Evolutionary conservation across 1,140 invertebrate genomes (phyloP).

Genomic region (Gryllus bimaculatus): DNA sequence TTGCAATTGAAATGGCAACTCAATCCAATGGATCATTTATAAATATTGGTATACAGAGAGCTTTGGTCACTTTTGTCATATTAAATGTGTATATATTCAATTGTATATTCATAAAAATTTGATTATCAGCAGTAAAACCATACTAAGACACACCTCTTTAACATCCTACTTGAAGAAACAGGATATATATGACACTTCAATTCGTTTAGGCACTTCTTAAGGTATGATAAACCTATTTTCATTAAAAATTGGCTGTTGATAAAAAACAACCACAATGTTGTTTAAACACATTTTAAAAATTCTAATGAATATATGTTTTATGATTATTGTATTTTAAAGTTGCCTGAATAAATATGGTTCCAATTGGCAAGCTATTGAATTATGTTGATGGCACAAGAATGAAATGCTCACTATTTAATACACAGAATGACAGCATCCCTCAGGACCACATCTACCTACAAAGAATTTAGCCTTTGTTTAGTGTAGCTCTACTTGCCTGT

Average conservation of each 20-base stretch:
- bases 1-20: not conserved
- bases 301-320: not conserved
- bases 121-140: not conserved
- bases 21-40: not conserved
- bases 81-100: slow-evolving; percentile 1
- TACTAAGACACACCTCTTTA: not conserved
- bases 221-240: not conserved
- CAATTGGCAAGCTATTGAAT: too few relatives aligned
- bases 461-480: too few relatives aligned
- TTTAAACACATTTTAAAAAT: not conserved
- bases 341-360: not conserved
- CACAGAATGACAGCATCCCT: too few relatives aligned
- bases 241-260: not conserved
- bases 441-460: too few relatives aligned
- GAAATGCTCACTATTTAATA: too few relatives aligned
- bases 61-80: not conserved
- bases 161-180: not conserved
- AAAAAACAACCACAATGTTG: not conserved
- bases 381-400: too few relatives aligned
- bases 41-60: not conserved
- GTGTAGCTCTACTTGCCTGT: too few relatives aligned
- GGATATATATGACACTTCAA: not conserved
- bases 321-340: not conserved
- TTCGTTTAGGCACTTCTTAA: not conserved
- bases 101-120: slow-evolving; percentile 2